A percentile compares a stretch with the other conserved stretches of the same genome.
These are phyloP conservation scores for Sebastes vulpes DNA, from an alignment of 2,797 vertebrate genomes.

Conservation along the genomic window DNA sequence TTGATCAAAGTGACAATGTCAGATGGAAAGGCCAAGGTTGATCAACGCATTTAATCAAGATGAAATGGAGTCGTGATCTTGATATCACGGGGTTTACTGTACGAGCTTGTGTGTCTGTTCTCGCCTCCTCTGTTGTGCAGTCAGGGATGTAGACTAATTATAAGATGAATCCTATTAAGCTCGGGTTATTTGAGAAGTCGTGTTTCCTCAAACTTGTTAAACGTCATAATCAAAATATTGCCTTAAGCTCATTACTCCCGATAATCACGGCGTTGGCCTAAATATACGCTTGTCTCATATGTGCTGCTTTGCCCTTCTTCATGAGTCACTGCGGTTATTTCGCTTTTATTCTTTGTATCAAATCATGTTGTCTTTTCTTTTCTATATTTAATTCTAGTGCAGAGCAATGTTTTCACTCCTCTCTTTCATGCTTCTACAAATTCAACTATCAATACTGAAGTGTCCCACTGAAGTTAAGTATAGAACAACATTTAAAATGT, in stretches of 20 bases:
- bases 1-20: slow-evolving; percentile 40
- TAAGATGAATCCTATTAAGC: slow-evolving; percentile 43
- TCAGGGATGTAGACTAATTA: slow-evolving; percentile 48
- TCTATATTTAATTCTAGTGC: background rate
- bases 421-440: background rate
- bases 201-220: slow-evolving; percentile 41
- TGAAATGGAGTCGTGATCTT: slow-evolving; percentile 11
- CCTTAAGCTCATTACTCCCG: slow-evolving; percentile 35
- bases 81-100: slow-evolving; percentile 10
- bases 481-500: slow-evolving; percentile 39
- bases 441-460: background rate
- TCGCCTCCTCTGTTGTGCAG: slow-evolving; percentile 30
- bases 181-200: slow-evolving; percentile 20
- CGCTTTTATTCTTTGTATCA: background rate
- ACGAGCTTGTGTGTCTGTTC: background rate
- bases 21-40: slow-evolving; percentile 49
- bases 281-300: slow-evolving; percentile 10
- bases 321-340: slow-evolving; percentile 12
- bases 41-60: slow-evolving; percentile 46
- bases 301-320: slow-evolving; percentile 4
- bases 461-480: slow-evolving; percentile 18
- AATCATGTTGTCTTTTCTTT: background rate
- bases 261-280: slow-evolving; percentile 23
- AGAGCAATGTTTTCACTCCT: background rate
- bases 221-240: slow-evolving; percentile 51